phyloP scores from a whole-genome alignment of 2,113 vertebrate species.

The Uria aalge region DNA sequence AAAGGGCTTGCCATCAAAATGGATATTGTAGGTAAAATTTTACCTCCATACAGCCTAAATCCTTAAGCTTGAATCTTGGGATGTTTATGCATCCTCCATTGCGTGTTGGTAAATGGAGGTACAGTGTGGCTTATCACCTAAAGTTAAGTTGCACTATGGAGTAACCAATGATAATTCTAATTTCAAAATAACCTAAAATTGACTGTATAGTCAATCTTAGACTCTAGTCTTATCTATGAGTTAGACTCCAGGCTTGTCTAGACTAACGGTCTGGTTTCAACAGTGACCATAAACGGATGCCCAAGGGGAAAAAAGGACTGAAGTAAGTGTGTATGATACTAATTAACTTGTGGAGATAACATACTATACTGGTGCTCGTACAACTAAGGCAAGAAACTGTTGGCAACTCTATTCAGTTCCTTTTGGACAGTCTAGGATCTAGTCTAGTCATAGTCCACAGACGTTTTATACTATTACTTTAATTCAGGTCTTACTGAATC shows the following conservation, averaged over 20 bases:
- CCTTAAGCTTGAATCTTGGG: neutral
- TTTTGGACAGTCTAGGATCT: neutral
- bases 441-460: neutral
- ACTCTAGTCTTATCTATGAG: neutral
- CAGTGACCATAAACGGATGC: accelerated
- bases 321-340: neutral
- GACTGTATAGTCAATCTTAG: neutral
- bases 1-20: neutral
- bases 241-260: neutral
- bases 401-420: neutral
- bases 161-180: neutral
- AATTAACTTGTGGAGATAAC: neutral
- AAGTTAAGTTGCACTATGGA: neutral
- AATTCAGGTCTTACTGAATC: neutral
- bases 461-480: neutral
- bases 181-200: neutral
- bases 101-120: neutral
- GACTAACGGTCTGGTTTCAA: neutral
- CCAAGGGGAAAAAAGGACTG: neutral
- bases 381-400: neutral
- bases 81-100: neutral
- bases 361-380: accelerated
- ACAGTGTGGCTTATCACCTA: neutral
- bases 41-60: neutral
- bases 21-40: neutral